Conservation (phyloP, 2,888 invertebrate species). For the Hemaris fuciformis region DNA sequence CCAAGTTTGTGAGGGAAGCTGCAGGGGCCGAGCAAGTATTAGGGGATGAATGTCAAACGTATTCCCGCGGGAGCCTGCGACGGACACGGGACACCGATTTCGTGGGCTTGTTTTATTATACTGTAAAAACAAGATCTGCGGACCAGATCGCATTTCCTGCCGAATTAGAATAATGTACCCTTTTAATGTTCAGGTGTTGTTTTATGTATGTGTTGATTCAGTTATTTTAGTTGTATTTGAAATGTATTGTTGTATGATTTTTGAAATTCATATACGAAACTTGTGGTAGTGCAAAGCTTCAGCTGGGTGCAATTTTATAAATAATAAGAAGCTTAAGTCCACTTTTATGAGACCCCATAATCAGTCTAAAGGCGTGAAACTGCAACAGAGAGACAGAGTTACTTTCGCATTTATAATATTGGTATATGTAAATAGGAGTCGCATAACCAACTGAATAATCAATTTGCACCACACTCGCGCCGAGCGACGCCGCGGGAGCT, state of each 20-base stretch:
- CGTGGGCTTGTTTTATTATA: slow-evolving; percentile 27
- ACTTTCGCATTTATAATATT: not conserved
- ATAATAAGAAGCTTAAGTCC: too few species aligned
- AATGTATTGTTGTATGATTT: not conserved
- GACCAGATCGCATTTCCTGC: slow-evolving; percentile 17
- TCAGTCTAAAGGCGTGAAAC: too few species aligned
- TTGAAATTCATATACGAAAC: too few species aligned
- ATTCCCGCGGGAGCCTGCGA: slow-evolving; percentile 27
- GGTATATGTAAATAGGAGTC: not conserved
- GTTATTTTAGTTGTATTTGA: not conserved
- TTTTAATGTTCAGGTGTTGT: not conserved
- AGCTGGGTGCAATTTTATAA: too few species aligned
- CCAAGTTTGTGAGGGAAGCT: not conserved
- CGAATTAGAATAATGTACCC: not conserved
- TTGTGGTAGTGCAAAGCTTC: too few species aligned
- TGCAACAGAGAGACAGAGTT: not conserved
- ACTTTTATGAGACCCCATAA: too few species aligned
- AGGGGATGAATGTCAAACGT: slow-evolving; percentile 36
- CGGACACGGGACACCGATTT: slow-evolving; percentile 23
- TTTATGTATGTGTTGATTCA: not conserved
- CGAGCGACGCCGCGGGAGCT: slow-evolving; percentile 1
- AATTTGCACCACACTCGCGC: not conserved
- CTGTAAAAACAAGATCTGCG: slow-evolving; percentile 9
- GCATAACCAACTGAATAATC: not conserved
- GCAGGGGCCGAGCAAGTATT: slow-evolving; percentile 22